A percentile compares a stretch with the other conserved stretches of the same genome.
These are phyloP conservation scores for Camponotus pennsylvanicus DNA, from an alignment of 1,140 invertebrate species.

Conservation along the genomic window DNA sequence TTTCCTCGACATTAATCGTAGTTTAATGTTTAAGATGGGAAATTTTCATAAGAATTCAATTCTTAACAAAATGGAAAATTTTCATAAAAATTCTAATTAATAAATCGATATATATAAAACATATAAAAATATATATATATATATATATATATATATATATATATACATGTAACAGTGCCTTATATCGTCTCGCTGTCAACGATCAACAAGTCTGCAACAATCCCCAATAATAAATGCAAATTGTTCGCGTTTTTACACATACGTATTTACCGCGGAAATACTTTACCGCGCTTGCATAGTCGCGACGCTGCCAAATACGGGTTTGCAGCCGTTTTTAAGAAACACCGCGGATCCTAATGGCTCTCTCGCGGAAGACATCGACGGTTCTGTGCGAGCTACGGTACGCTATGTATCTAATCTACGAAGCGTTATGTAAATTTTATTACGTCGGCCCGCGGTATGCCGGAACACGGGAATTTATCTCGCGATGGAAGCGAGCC, in stretches of 20 bases:
- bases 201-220: conserved; percentile 27
- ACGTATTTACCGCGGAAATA: conserved; percentile 1
- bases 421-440: conserved; percentile 73
- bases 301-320: conserved; percentile 27
- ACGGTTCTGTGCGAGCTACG: conserved; percentile 6
- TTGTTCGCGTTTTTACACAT: conserved; percentile 1
- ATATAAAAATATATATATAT: background rate
- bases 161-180: background rate
- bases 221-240: conserved; percentile 6
- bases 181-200: background rate
- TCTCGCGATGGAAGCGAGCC: conserved; percentile 46
- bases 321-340: conserved; percentile 14
- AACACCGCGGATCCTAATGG: conserved; percentile 1
- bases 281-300: conserved; percentile 14
- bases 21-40: background rate
- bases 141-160: background rate
- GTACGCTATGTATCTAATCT: conserved; percentile 54
- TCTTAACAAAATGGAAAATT: background rate
- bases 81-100: background rate
- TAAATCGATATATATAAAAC: too few relatives aligned
- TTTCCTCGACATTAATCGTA: background rate
- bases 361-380: conserved; percentile 25
- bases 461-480: conserved; percentile 73
- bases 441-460: conserved; percentile 59
- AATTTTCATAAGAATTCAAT: background rate